These are phyloP conservation scores for Stenolophus ochropezus DNA, from an alignment of 2,888 invertebrate genomes.

Conservation along the genomic window DNA sequence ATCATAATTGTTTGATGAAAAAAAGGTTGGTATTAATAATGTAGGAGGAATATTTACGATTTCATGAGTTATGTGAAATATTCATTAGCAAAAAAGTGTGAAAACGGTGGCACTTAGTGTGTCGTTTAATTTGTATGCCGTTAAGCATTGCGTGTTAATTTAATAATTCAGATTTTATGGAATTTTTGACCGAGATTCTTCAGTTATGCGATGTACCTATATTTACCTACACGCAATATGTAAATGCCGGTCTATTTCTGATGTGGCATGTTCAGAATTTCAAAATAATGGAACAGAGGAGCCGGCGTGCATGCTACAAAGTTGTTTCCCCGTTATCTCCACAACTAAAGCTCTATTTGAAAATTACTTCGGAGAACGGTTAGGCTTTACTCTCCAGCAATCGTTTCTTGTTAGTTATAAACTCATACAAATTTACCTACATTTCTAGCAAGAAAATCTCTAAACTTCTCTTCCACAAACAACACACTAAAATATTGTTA, in stretches of 20 bases:
- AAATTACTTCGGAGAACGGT: conserved; percentile 22
- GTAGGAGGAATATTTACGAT: not conserved
- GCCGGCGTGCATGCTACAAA: conserved; percentile 22
- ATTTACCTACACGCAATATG: conserved; percentile 58
- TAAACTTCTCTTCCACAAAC: not conserved
- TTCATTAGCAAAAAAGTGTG: conserved; percentile 37
- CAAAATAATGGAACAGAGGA: conserved; percentile 39
- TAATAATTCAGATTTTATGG: conserved; percentile 58
- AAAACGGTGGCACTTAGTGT: conserved; percentile 27
- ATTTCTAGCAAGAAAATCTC: not conserved
- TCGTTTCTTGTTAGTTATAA: not conserved
- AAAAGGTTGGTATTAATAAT: not conserved
- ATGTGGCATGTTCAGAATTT: conserved; percentile 45
- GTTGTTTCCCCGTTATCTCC: conserved; percentile 31
- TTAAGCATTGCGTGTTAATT: conserved; percentile 53
- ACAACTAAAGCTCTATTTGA: conserved; percentile 32
- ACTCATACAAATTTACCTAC: not conserved
- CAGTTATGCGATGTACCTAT: conserved; percentile 40
- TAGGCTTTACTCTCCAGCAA: not conserved
- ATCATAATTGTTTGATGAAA: not conserved
- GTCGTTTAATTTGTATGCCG: conserved; percentile 35
- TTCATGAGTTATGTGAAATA: conserved; percentile 20
- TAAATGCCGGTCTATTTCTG: conserved; percentile 55
- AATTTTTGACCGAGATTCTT: conserved; percentile 53
- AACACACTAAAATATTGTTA: not conserved